Evolutionary conservation across 2,888 invertebrate species (phyloP).

Genomic region (Sabatieria punctata): DNA sequence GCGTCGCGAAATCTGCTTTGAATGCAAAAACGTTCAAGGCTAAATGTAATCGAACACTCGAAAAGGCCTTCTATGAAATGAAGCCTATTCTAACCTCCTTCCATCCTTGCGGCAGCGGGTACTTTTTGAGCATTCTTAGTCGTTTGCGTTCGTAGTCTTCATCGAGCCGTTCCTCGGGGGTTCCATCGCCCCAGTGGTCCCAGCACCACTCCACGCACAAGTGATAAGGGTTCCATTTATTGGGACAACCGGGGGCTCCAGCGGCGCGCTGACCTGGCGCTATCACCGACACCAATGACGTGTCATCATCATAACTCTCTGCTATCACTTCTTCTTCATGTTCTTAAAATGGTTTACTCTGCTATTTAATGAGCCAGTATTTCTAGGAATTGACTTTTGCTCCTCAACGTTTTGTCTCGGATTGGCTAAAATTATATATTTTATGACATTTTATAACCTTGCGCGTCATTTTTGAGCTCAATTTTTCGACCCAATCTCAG

Average conservation of each 20-base stretch:
- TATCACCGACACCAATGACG: neutral
- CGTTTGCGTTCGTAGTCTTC: slow-evolving; percentile 56
- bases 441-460: no score
- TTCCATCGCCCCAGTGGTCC: slow-evolving; percentile 58
- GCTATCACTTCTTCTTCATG: slow-evolving; percentile 73
- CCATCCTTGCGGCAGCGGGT: slow-evolving; percentile 82
- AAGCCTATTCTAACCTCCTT: slow-evolving; percentile 47
- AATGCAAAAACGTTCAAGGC: neutral
- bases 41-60: neutral
- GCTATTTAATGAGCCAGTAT: no score
- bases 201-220: slow-evolving; percentile 76
- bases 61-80: neutral
- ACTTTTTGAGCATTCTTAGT: slow-evolving; percentile 57
- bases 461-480: no score
- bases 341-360: neutral
- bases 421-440: no score
- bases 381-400: no score
- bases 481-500: no score
- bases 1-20: no score
- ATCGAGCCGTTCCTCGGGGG: slow-evolving; percentile 44
- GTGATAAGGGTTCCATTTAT: slow-evolving; percentile 83
- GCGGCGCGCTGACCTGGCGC: slow-evolving; percentile 11
- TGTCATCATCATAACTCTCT: slow-evolving; percentile 64
- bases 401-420: no score
- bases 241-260: slow-evolving; percentile 57